phyloP scores from a whole-genome alignment of 2,888 invertebrate genomes.

The Drosophila mimetica region DNA sequence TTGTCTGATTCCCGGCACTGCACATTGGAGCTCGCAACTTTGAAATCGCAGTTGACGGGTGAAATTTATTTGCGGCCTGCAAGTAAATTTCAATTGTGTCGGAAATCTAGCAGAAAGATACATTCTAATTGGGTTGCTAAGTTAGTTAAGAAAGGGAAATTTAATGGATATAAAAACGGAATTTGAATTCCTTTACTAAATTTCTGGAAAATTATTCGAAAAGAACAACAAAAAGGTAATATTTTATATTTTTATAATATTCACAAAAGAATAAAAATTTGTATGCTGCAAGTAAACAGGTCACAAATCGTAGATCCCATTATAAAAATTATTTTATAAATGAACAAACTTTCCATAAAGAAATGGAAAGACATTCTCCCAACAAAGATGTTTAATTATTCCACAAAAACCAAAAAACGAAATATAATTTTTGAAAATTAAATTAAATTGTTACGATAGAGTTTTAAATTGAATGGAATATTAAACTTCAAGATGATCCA shows the following conservation, averaged over 20 bases:
- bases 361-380: too few species aligned
- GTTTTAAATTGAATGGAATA: background rate
- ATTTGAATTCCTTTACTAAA: too few species aligned
- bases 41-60: constrained; percentile 9
- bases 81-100: constrained; percentile 33
- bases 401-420: background rate
- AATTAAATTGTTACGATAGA: background rate
- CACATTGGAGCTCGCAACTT: constrained; percentile 50
- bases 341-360: background rate
- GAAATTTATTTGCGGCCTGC: constrained; percentile 18
- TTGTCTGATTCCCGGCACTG: constrained; percentile 43
- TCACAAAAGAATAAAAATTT: too few species aligned
- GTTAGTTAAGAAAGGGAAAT: background rate
- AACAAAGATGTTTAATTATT: background rate
- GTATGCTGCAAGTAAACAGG: too few species aligned
- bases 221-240: background rate
- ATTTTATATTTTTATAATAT: too few species aligned
- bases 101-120: constrained; percentile 11
- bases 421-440: background rate
- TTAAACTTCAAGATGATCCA: background rate
- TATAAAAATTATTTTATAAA: too few species aligned
- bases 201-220: too few species aligned
- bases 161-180: background rate
- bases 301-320: too few species aligned
- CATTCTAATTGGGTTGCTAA: constrained; percentile 26